Evolutionary conservation across 2,113 vertebrate species (phyloP), one percentile per base, ranked within the genome.

Genomic region (Capreolus pygargus): DNA sequence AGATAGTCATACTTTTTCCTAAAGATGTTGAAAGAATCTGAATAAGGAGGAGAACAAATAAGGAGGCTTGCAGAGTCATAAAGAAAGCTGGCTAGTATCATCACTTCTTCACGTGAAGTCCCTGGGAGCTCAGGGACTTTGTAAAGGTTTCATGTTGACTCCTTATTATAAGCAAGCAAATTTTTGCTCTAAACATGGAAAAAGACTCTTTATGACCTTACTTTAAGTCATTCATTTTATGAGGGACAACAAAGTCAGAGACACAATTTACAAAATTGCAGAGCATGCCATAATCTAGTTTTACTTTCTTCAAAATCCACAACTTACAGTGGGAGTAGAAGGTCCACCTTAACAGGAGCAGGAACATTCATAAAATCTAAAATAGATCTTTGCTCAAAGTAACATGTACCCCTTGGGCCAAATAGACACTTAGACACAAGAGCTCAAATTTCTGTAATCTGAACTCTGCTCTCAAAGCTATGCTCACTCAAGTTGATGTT

Each of bases 361-460:
- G 39, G 60, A 92, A 81, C 54, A 85, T 52, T 95, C n/a, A 70
- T 19, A 86, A 81, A 91, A 50, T 95, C 43, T 64, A 92, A 97
- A 94, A 89, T 94, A 93, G 57, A 86, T 50, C 28, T 89, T 47
- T 95, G 43, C 92, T 97, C 45, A 95, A 98, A 96, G 89, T 96
- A 96, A 70, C 91, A 96, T 4, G 33, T n/a, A 89, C 25, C 47
- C 52, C 89, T 27, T 94, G 10, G 52, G 60, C 54, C 78, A 95
- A 88, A 85, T 0, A 95, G 61, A 86, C 47, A 86, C 47, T 52
- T 5, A 89, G 57, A 85, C 58, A 58, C 36, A n/a, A 57, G 9
- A 85, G 97, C 39, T 97, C 92, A 89, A 55, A 92, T 96, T 92
- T 93, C 98, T 97, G 94, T 81, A 91, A 97, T 50, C n/a, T 94